phyloP scores from a whole-genome alignment of 2,888 invertebrate genomes.

The Oasisia sp. region DNA sequence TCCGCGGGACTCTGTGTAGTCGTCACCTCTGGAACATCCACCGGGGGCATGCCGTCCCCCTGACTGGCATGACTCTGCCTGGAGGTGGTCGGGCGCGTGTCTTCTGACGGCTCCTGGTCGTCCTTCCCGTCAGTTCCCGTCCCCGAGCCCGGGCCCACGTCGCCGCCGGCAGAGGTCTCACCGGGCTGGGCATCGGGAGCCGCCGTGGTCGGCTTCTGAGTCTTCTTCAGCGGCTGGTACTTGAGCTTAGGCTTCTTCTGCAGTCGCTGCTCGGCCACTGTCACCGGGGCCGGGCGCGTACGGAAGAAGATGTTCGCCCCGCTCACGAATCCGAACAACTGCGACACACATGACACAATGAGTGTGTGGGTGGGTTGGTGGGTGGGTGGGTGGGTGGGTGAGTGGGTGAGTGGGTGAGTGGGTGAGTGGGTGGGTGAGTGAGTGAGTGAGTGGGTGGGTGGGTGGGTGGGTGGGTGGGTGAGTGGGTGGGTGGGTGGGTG shows the following conservation, averaged over 20 bases:
- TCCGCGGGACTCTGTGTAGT: neutral
- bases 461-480: no score
- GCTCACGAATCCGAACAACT: neutral
- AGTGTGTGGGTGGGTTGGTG: no score
- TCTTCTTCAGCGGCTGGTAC: neutral
- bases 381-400: no score
- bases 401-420: no score
- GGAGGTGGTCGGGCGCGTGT: neutral
- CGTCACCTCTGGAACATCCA: neutral
- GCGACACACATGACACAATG: neutral
- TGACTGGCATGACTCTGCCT: neutral
- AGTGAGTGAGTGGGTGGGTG: no score
- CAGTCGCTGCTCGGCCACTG: neutral
- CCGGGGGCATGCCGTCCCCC: neutral
- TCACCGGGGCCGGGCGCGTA: neutral
- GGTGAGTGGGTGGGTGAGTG: no score
- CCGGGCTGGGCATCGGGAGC: neutral
- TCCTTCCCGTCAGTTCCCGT: neutral
- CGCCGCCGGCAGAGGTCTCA: neutral
- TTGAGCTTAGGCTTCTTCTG: neutral
- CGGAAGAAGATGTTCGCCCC: neutral
- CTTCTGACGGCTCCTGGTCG: neutral
- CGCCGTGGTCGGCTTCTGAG: neutral
- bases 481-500: no score
- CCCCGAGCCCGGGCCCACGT: neutral